Evolutionary conservation across 1,140 invertebrate species (phyloP), one percentile per base, ranked within the genome.

Genomic region (Drosophila ogumai): DNA sequence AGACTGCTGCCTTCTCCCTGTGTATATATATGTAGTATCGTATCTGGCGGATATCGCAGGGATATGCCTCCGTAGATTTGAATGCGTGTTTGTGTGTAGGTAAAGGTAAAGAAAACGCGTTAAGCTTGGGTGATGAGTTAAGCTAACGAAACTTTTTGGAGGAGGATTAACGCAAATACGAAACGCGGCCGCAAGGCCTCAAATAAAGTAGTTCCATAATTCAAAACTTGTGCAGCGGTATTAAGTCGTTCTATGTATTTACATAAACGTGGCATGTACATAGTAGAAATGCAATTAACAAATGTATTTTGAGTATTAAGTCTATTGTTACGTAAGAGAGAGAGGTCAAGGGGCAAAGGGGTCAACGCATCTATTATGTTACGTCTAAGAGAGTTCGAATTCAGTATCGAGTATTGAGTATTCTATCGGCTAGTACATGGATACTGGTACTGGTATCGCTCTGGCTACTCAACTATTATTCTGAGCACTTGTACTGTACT

Each of bases 221-320:
- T 77, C 60, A 78, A 69, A 86, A 73, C 67, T 61, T 63, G 84
- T 87, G 84, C 84, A 90, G 72, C 84, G 68, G 64, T 85, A 75
- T 77, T 66, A 88, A 76, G 76, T 88, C 84, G 68, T 82, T 87
- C 84, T 87, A 88, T 87, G 73, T 86, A 84, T 87, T 88, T 87
- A 87, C 84, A 87, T 74, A 78, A 84, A 74, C 56, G 73, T 87
- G 86, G 82, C 82, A 74, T 80, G 67, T 71, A 71, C 64, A 59
- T 72, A 72, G 67, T 73, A 59, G 52, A 73, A 68, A 73, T 73
- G 69, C 69, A 73, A 72, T 73, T 73, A 73, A 73, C 69, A 73
- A 72, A 73, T 73, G 69, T 73, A 59, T 55, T 54, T 69, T 72
- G 67, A 73, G 69, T 72, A 73, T 72, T 59, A 59, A 38, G 66